These are phyloP conservation scores for Stigmatopora argus DNA, from an alignment of 2,113 vertebrate species.

Conservation along the genomic window DNA sequence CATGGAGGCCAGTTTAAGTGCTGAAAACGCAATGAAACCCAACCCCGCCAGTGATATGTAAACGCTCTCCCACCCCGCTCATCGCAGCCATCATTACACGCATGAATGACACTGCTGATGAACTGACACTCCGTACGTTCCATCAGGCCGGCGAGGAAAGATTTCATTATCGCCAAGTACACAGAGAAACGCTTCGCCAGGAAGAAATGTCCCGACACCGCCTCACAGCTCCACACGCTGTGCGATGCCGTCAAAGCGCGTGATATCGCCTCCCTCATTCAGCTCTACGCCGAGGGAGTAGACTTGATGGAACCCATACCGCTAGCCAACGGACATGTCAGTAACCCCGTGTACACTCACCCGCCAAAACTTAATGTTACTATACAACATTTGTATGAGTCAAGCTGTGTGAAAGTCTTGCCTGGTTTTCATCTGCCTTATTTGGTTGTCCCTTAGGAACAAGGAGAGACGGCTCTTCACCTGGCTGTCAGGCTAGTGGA, in stretches of 20 bases:
- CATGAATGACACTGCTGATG: not conserved
- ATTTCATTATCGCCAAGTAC: constrained; percentile 97
- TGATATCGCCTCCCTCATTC: constrained; percentile 89
- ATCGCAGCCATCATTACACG: not conserved
- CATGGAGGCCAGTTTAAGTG: constrained; percentile 88
- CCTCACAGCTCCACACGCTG: constrained; percentile 81
- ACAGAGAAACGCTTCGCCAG: constrained; percentile 87
- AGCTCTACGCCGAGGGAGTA: constrained; percentile 89
- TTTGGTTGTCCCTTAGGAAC: constrained; percentile 72
- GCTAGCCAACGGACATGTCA: constrained; percentile 92
- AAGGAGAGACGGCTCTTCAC: constrained; percentile 91
- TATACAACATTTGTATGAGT: no score
- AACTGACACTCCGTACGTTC: constrained; percentile 3
- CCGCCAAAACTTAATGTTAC: no score
- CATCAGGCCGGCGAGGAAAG: constrained; percentile 90
- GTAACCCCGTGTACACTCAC: constrained; percentile 30
- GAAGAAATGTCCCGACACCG: constrained; percentile 76
- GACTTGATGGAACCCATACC: constrained; percentile 96
- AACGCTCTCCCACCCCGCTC: constrained; percentile 53
- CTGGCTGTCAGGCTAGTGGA: constrained; percentile 94
- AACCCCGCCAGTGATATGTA: constrained; percentile 93
- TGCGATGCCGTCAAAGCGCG: constrained; percentile 92
- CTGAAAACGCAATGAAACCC: constrained; percentile 83
- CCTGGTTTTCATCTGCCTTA: not conserved
- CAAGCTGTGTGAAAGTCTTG: no score